Evolutionary conservation across 1,140 invertebrate genomes (phyloP).

Genomic region (Teleopsis dalmanni): DNA sequence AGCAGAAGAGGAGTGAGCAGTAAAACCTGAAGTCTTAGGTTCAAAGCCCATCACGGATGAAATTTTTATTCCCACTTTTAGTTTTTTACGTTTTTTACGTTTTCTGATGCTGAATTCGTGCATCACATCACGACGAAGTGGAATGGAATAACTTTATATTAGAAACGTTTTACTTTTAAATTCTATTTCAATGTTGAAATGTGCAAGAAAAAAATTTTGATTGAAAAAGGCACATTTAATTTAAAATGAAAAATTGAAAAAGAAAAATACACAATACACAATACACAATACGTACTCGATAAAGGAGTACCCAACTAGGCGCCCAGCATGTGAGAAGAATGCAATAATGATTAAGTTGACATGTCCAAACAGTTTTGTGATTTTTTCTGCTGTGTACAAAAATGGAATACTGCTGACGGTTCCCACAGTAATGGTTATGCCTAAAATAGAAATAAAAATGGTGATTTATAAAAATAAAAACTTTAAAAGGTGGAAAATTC

Average conservation of each 20-base stretch:
- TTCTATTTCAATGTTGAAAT: no score
- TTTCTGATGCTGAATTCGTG: no score
- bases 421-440: constrained; percentile 71
- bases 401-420: constrained; percentile 72
- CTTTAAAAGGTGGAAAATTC: neutral
- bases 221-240: neutral
- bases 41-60: no score
- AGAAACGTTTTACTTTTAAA: no score
- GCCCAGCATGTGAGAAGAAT: constrained; percentile 69
- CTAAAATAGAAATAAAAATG: constrained; percentile 43
- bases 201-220: neutral
- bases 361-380: constrained; percentile 71
- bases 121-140: no score
- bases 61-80: no score
- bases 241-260: neutral
- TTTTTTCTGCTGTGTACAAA: constrained; percentile 68
- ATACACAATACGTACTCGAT: constrained; percentile 58
- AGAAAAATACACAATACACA: neutral
- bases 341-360: constrained; percentile 74
- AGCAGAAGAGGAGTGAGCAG: no score
- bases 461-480: neutral
- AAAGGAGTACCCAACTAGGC: constrained; percentile 74
- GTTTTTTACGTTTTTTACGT: no score
- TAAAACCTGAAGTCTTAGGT: no score
- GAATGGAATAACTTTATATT: no score